Evolutionary conservation across 2,797 vertebrate genomes (phyloP), one percentile per base, ranked within the genome.

Genomic region (Pachyuromys duprasi): DNA sequence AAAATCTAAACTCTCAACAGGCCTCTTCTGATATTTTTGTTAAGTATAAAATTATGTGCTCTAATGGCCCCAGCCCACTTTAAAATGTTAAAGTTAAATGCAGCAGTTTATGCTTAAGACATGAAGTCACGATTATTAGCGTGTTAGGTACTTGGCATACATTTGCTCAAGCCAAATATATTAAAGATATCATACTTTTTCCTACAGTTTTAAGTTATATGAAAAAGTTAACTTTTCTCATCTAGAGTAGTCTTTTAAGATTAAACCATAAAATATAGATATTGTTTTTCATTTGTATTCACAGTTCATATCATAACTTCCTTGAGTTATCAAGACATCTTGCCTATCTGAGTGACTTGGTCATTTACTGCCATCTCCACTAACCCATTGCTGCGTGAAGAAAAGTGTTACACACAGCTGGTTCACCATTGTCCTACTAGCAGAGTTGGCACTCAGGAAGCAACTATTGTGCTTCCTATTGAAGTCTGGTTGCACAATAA

Each of bases 401-500:
- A 49, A 5, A 91, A 94, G n/a, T 69, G 65, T 49, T 49, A 65
- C 3, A 63, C 39, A 33, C n/a, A 9, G 74, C 8, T 92, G 57
- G 11, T 70, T 91, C 42, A 45, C 49, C 36, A 84, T 0, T 78
- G 24, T 80, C 55, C 57, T 9, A 53, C 24, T 69, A 86, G 42
- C 15, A 93, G 78, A 74, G 15, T 9, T 62, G 91, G 57, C 4
- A 92, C 57, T 86, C 42, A 60, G 55, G 13, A 79, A 86, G 65
- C 33, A 82, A 83, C 39, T 93, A 62, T 12, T 86, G 72, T 75
- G 67, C 84, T 97, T 95, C 88, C 87, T 90, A 53, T 55, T 92
- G 76, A 86, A 69, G 96, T 60, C 93, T 89, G 24, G 22, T 36
- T 76, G 18, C 62, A 74, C 65, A 69, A 96, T 75, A 95, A 96